Evolutionary conservation across 2,113 vertebrate species (phyloP), one percentile per base, ranked within the genome.

Genomic region (Solea solea): DNA sequence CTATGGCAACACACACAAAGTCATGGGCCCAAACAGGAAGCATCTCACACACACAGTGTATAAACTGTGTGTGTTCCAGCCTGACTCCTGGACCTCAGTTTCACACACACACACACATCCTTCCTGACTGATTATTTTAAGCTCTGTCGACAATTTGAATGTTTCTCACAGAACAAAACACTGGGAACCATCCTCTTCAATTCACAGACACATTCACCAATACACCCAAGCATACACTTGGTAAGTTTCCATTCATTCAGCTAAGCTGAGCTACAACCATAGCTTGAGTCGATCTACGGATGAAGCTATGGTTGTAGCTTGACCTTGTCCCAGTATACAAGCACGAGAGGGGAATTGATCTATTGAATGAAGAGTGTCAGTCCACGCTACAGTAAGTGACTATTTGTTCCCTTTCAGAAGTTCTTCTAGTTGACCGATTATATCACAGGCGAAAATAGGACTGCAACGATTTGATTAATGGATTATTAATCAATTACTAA

Each of bases 51-150:
- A 68, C 71, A 48, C 57, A 1, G 10, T 67, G 66, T 64, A 61
- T 51, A 27, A 80, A 79, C 69, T 56, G 45, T 83, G 72, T 85
- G 82, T 82, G 73, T 71, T 71, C 56, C 52, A 69, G 53, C 57
- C 57, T 44, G 65, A 78, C 72, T 84, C 82, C 53, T 62, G 49
- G 78, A 86, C 72, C 78, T 74, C 21, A n/a, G 63, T 60, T 86
- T 83, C 76, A 89, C 86, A 87, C 86, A 91, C 88, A 92, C 90
- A 55, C 55, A 41, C 39, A 59, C 57, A 90, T 92, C 90, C 93
- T 93, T 93, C 89, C 87, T 81, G 61, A 56, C 51, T 74, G 86
- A 91, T 86, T 86, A 85, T 86, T 84, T 90, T 66, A 48, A 72
- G 78, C 80, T 44, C 55, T 0, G 74, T 90, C 82, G 82, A 86